Conservation (phyloP, 2,113 vertebrate genomes). For the Hyperopisus bebe region DNA sequence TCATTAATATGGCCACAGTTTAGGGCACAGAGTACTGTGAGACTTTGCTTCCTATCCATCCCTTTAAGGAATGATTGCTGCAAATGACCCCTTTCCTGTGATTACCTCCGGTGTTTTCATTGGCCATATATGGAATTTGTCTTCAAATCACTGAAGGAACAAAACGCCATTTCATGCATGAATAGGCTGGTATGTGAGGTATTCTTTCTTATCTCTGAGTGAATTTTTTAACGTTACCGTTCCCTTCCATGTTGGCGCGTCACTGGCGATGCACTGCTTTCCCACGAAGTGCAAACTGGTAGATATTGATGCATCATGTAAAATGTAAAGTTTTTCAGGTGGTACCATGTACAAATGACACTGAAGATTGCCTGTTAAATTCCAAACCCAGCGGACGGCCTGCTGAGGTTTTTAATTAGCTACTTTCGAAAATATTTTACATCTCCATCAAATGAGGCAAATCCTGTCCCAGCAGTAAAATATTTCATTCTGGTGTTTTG, state of each 20-base stretch:
- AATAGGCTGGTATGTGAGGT: conserved; percentile 6
- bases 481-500: background rate
- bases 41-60: background rate
- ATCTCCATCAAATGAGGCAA: background rate
- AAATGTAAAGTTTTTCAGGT: background rate
- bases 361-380: background rate
- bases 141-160: background rate
- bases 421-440: background rate
- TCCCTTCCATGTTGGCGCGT: background rate
- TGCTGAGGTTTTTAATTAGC: background rate
- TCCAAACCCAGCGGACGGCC: background rate
- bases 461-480: background rate
- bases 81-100: conserved; percentile 18
- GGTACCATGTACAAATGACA: background rate
- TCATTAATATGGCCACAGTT: background rate
- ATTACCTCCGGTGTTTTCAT: background rate
- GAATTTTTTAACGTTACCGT: background rate
- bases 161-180: background rate
- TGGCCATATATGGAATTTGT: background rate
- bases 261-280: background rate
- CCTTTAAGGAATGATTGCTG: background rate
- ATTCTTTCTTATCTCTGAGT: background rate
- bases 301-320: background rate
- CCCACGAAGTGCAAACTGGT: background rate
- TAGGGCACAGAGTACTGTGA: background rate